Evolutionary conservation across 2,113 vertebrate species (phyloP).

Genomic region (Cyprinodon brontotheroides): DNA sequence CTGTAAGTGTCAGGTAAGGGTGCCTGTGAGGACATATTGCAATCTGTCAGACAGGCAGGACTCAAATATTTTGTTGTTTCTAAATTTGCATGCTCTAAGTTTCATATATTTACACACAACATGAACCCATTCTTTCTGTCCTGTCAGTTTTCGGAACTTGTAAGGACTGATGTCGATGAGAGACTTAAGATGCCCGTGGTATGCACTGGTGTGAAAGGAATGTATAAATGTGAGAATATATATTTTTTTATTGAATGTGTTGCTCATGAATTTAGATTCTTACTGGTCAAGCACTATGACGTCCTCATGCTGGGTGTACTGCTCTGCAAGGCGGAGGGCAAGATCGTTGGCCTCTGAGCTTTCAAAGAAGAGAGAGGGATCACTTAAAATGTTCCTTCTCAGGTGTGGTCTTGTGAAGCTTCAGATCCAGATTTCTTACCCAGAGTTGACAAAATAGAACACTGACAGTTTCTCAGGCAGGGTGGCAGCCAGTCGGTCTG

Average conservation of each 20-base stretch:
- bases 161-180: slow-evolving; percentile 98
- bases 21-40: slow-evolving; percentile 73
- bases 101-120: slow-evolving; percentile 84
- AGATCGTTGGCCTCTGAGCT: slow-evolving; percentile 97
- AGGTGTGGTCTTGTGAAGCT: no score
- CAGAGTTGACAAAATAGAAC: slow-evolving; percentile 96
- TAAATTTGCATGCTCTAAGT: slow-evolving; percentile 15
- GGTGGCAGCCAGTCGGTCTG: slow-evolving; percentile 84
- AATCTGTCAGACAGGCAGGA: slow-evolving; percentile 7
- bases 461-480: slow-evolving; percentile 84
- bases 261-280: slow-evolving; percentile 48
- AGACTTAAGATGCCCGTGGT: slow-evolving; percentile 93
- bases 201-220: slow-evolving; percentile 82
- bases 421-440: slow-evolving; percentile 75
- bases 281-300: slow-evolving; percentile 93
- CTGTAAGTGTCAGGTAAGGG: slow-evolving; percentile 92
- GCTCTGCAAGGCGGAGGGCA: slow-evolving; percentile 88
- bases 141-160: slow-evolving; percentile 91
- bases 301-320: slow-evolving; percentile 87
- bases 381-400: background rate
- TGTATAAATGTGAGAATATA: slow-evolving; percentile 16
- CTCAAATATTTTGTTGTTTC: background rate
- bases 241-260: background rate
- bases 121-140: slow-evolving; percentile 97
- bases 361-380: slow-evolving; percentile 1